Evolutionary conservation across 2,888 invertebrate species (phyloP).

Genomic region (Acanthoscelides obtectus): DNA sequence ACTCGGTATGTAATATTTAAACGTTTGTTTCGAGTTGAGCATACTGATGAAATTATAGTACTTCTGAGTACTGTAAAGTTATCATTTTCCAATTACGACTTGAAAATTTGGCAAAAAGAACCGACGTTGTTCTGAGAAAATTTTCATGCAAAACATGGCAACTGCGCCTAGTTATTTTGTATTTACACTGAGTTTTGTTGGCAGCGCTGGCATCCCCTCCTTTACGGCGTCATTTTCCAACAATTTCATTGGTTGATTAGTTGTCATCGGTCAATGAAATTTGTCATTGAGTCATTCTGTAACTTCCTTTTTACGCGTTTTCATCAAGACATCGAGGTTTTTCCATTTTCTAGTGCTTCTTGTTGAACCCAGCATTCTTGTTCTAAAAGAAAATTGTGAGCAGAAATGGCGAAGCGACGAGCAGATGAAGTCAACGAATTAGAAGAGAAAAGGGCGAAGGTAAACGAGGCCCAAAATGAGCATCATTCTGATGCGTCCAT

Average conservation of each 20-base stretch:
- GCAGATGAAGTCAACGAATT: background rate
- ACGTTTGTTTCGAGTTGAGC: too few species aligned
- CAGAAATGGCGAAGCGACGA: background rate
- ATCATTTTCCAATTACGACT: too few species aligned
- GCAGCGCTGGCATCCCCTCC: background rate
- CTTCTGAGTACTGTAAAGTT: too few species aligned
- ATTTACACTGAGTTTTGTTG: background rate
- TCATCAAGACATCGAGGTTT: background rate
- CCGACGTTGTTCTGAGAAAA: background rate
- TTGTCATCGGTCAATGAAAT: background rate
- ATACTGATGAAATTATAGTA: too few species aligned
- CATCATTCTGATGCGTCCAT: background rate
- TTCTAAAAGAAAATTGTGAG: background rate
- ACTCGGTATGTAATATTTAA: too few species aligned
- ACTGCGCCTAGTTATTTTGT: background rate
- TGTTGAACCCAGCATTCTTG: background rate
- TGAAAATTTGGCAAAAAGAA: too few species aligned
- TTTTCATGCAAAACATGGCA: background rate
- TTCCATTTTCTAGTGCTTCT: too few species aligned
- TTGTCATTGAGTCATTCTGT: background rate
- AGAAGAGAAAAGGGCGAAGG: background rate
- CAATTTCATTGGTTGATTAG: background rate
- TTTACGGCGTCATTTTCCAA: background rate
- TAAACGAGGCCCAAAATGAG: background rate
- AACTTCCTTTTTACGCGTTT: background rate